Percentiles rank a stretch among this genome's conserved stretches.
Evolutionary conservation across 2,113 vertebrate species (phyloP).

Genomic region (Onychorhynchus coronatus): DNA sequence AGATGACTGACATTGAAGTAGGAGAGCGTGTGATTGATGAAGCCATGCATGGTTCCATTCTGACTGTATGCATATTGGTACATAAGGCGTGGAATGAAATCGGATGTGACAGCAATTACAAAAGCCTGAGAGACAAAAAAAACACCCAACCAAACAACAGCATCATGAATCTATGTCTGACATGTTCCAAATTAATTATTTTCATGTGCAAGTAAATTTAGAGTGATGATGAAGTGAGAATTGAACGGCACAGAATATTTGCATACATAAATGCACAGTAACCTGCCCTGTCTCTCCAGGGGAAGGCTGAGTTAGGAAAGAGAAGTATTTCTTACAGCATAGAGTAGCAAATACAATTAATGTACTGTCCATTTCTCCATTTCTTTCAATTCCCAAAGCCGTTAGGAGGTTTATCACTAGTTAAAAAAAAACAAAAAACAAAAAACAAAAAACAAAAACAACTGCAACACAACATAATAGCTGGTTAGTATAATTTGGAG

Average conservation of each 20-base stretch:
- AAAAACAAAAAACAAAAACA: background rate
- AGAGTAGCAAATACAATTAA: background rate
- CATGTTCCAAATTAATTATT: background rate
- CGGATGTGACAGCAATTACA: constrained; percentile 95
- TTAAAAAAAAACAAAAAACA: background rate
- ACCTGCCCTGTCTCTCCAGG: background rate
- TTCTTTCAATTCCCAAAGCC: background rate
- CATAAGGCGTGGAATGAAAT: constrained; percentile 94
- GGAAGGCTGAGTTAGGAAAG: background rate
- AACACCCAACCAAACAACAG: background rate
- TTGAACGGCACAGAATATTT: background rate
- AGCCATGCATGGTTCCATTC: constrained; percentile 92
- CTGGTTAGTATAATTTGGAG: background rate
- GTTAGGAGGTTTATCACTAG: background rate
- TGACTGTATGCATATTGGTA: constrained; percentile 93
- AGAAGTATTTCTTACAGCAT: background rate
- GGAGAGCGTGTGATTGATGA: constrained; percentile 92
- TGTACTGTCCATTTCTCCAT: background rate
- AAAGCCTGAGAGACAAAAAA: constrained; percentile 82
- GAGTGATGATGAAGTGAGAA: background rate
- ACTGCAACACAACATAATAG: background rate
- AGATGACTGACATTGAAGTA: constrained; percentile 96
- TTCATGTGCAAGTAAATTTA: background rate
- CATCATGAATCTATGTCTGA: fast-evolving
- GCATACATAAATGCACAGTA: background rate